Base-by-base conservation (phyloP, 2,113 vertebrate genomes). In the Syngnathus typhle region DNA sequence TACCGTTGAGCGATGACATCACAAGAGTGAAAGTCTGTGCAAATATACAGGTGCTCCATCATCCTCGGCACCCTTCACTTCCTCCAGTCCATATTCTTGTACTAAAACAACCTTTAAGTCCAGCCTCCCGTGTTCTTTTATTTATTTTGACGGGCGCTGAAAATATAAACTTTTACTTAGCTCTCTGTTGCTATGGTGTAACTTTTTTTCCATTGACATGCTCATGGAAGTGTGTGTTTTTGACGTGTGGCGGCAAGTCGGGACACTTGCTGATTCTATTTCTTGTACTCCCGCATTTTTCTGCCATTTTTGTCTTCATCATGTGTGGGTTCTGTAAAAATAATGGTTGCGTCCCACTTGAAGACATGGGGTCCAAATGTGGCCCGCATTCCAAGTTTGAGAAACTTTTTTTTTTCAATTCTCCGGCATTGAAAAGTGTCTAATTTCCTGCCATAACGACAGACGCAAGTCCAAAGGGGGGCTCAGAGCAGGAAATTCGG, bases 121-220 rank as follows among this genome's bases (percentile, higher is more conserved):
- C 69, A 64, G 73, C 44, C 64, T 79, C 68, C 76, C 46, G 12
- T 65, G 61, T 69, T 73, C 70, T 79, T 74, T 74, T 75, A 84
- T 88, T 91, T 90, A 90, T 91, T 90, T 90, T 73, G 83, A 77
- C 69, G 86, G 72, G 68, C 2, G 47, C 69, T 89, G 76, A 87
- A 79, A 86, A 89, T 73, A 89, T 88, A 88, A 90, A 91, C 89
- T 86, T 81, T 86, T 82, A 82, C 79, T 87, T 86, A 87, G 75
- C 77, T 69, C 68, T 74, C 76, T 84, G 84, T 86, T 87, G 79
- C 88, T 88, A 84, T 82, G 85, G 71, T 72, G 64, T 83, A 75
- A 82, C 72, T 55, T 60, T 58, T 60, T 68, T 58, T 59, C 67
- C 71, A 66, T 59, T 15, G 64, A 69, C 54, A 36, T 44, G 51